Conservation (phyloP, 2,113 vertebrate species). For the Burhinus bistriatus region DNA sequence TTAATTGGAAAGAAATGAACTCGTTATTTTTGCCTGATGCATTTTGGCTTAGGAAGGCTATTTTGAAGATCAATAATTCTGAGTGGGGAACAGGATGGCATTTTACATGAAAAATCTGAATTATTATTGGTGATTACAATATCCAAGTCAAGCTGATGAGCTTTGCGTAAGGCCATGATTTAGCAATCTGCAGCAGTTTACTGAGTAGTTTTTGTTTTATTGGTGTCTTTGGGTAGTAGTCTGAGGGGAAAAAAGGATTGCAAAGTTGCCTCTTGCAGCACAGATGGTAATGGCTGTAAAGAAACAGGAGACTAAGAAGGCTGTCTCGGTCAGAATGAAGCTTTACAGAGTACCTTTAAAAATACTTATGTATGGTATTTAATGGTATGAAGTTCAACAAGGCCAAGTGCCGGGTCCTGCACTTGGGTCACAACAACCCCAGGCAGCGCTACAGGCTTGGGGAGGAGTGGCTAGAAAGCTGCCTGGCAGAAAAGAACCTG, state of each 20-base stretch:
- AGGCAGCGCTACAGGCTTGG: no score
- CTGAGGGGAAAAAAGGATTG: neutral
- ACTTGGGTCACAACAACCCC: no score
- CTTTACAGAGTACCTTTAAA: neutral
- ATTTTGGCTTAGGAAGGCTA: neutral
- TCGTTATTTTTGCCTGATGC: neutral
- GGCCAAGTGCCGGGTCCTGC: no score
- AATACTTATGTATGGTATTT: neutral
- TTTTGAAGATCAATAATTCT: neutral
- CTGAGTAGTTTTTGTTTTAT: neutral
- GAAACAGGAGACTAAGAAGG: neutral
- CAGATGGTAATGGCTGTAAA: neutral
- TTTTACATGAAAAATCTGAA: neutral
- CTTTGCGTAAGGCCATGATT: neutral
- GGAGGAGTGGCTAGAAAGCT: no score
- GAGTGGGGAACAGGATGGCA: neutral
- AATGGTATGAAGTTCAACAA: no score
- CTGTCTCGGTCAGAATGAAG: neutral
- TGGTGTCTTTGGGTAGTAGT: neutral
- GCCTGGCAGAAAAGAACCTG: no score
- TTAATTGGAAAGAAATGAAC: neutral
- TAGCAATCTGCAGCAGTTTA: neutral
- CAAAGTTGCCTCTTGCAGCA: neutral
- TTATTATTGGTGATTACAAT: neutral
- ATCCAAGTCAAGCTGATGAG: neutral